phyloP scores from a whole-genome alignment of 2,113 vertebrate species.

The Sminthopsis crassicaudata region DNA sequence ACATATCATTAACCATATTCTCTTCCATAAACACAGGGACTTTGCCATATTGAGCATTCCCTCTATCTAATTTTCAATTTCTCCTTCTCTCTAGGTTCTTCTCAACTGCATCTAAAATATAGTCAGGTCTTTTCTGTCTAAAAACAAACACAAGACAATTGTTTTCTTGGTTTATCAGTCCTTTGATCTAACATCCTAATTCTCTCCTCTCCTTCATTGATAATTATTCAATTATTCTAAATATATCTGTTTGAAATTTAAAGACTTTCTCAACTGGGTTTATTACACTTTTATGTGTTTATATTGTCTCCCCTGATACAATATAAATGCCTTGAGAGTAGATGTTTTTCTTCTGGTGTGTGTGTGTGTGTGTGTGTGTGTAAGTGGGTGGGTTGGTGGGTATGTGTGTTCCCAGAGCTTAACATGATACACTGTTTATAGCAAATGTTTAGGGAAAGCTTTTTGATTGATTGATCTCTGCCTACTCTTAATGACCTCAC shows the following conservation, averaged over 20 bases:
- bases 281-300: neutral
- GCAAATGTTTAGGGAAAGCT: neutral
- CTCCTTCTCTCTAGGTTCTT: neutral
- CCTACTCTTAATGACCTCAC: neutral
- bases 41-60: neutral
- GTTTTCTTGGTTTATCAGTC: neutral
- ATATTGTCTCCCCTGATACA: neutral
- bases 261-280: neutral
- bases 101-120: neutral
- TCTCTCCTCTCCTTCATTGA: neutral
- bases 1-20: neutral
- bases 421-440: neutral
- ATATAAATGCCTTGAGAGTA: neutral
- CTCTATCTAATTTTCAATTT: neutral
- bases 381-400: too few species aligned
- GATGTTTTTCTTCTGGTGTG: neutral
- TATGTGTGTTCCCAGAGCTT: neutral
- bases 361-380: too few species aligned
- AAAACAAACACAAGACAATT: neutral
- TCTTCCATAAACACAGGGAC: neutral
- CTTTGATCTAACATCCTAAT: neutral
- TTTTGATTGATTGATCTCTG: neutral
- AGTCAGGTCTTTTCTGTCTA: neutral
- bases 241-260: neutral
- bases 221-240: neutral